Percentiles rank a stretch among this genome's conserved stretches.
Evolutionary conservation across 1,140 invertebrate species (phyloP).

Genomic region (Dreissena rostriformis): DNA sequence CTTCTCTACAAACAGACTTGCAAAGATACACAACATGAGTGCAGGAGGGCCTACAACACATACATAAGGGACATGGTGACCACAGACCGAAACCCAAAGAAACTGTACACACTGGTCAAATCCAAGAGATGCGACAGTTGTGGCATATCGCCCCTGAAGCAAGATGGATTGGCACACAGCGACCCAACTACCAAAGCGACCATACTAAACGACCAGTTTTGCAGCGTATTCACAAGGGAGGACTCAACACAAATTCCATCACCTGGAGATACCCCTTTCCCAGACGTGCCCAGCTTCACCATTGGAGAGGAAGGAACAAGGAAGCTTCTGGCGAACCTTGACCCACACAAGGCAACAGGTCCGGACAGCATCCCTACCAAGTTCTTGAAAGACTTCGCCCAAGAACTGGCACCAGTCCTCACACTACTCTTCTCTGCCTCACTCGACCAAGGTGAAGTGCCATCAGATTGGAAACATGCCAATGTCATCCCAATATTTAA

Average conservation of each 20-base stretch:
- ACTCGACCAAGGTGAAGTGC: background rate
- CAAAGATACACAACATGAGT: background rate
- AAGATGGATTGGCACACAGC: constrained; percentile 9
- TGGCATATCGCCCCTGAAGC: too few species aligned
- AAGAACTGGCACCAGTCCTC: constrained; percentile 5
- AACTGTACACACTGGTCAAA: constrained; percentile 8
- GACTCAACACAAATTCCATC: too few species aligned
- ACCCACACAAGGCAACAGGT: too few species aligned
- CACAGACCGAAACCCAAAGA: constrained; percentile 14
- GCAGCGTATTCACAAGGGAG: constrained; percentile 9
- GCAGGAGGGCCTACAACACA: constrained; percentile 3
- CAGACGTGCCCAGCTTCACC: too few species aligned
- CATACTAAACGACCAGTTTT: constrained; percentile 12
- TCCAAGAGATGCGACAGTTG: too few species aligned
- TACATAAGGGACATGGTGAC: constrained; percentile 17
- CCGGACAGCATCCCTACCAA: constrained; percentile 11
- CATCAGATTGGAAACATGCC: too few species aligned
- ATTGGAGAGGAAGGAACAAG: too few species aligned
- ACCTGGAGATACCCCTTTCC: too few species aligned
- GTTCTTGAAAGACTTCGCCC: background rate
- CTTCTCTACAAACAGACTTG: too few species aligned
- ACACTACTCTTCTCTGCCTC: constrained; percentile 13
- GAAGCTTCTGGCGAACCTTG: too few species aligned
- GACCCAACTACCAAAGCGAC: constrained; percentile 27
- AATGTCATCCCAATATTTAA: too few species aligned